These are phyloP conservation scores for Holcopasites calliopsidis DNA, from an alignment of 1,140 invertebrate genomes.

Conservation along the genomic window DNA sequence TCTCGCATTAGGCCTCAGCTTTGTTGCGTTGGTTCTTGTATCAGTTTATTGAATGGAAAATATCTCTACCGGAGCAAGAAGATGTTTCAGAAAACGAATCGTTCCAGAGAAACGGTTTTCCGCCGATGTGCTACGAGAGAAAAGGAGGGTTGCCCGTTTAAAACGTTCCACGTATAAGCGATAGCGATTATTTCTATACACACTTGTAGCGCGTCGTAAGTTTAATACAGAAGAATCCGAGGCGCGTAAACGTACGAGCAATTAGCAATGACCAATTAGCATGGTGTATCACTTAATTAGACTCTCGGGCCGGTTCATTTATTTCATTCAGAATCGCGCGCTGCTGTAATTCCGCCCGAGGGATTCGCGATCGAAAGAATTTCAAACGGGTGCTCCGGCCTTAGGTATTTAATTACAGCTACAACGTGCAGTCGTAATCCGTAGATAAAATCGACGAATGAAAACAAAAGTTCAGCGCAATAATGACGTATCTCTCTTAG, in stretches of 20 bases:
- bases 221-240: neutral
- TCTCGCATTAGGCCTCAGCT: no score
- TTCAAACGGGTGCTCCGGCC: neutral
- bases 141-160: neutral
- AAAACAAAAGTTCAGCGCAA: no score
- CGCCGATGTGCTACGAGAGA: no score
- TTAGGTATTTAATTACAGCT: neutral
- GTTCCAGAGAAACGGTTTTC: no score
- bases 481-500: neutral
- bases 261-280: constrained; percentile 18
- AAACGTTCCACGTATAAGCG: neutral
- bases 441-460: no score
- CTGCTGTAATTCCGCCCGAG: neutral
- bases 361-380: neutral
- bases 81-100: no score
- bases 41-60: no score
- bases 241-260: neutral
- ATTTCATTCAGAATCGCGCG: neutral
- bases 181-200: neutral
- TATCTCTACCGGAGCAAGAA: no score
- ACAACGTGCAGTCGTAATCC: neutral
- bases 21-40: neutral
- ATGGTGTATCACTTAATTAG: constrained; percentile 19
- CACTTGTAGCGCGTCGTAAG: no score
- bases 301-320: neutral